Conservation (phyloP, 2,888 invertebrate genomes). For the Phasia obesa region DNA sequence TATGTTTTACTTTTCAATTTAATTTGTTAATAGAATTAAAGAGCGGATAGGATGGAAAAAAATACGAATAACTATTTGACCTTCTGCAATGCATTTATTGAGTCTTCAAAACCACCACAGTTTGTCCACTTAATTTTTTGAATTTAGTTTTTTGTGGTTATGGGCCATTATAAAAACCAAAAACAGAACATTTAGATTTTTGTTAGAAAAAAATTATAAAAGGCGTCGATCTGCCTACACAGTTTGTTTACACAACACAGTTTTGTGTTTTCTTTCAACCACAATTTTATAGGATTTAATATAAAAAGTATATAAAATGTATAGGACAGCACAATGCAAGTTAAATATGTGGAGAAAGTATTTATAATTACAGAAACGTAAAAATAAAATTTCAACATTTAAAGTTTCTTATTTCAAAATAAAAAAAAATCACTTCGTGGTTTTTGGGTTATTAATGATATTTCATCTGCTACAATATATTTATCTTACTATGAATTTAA, state of each 20-base stretch:
- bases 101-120: conserved; percentile 34
- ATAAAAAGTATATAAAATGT: not conserved
- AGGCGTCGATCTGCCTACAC: conserved; percentile 11
- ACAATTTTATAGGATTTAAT: conserved; percentile 9
- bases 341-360: not conserved
- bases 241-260: not conserved
- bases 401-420: not conserved
- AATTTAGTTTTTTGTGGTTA: conserved; percentile 59
- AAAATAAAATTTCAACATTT: too few species aligned
- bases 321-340: not conserved
- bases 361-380: too few species aligned
- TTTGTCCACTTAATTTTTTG: conserved; percentile 54
- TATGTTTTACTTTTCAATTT: conserved; percentile 16
- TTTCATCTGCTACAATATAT: too few species aligned
- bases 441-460: conserved; percentile 35
- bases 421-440: too few species aligned
- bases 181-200: conserved; percentile 49
- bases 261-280: conserved; percentile 22
- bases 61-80: not conserved
- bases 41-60: not conserved
- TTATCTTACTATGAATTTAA: too few species aligned
- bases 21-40: conserved; percentile 43
- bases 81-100: conserved; percentile 14
- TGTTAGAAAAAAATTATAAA: too few species aligned
- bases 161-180: conserved; percentile 37